phyloP scores from a whole-genome alignment of 2,797 vertebrate species.

The Pteronotus mesoamericanus region DNA sequence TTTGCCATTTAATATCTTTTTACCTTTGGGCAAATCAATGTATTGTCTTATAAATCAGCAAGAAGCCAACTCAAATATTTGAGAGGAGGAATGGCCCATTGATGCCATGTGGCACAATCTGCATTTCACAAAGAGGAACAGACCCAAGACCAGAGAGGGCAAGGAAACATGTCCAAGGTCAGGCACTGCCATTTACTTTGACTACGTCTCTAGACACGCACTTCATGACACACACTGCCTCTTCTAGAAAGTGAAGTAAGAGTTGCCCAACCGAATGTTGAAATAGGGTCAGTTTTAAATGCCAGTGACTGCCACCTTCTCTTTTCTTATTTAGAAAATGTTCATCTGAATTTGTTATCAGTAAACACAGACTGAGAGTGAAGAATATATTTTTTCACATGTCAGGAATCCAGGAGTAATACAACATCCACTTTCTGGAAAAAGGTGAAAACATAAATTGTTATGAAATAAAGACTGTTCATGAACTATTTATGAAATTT shows the following conservation, averaged over 20 bases:
- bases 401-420: background rate
- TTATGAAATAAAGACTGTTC: background rate
- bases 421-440: background rate
- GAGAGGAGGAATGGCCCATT: background rate
- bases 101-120: background rate
- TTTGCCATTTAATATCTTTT: slow-evolving; percentile 1
- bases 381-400: background rate
- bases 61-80: background rate
- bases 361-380: slow-evolving; percentile 5
- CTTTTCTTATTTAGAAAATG: slow-evolving; percentile 29
- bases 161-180: background rate
- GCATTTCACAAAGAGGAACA: background rate
- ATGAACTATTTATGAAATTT: background rate
- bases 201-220: background rate
- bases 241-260: slow-evolving; percentile 29
- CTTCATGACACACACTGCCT: background rate
- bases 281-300: slow-evolving; percentile 43
- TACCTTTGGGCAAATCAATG: background rate
- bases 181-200: background rate
- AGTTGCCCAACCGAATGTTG: slow-evolving; percentile 6
- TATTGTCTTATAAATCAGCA: slow-evolving; percentile 30
- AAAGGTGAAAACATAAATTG: slow-evolving; percentile 29
- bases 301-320: background rate
- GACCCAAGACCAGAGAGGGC: background rate
- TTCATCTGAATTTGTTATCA: background rate